Percentiles rank a stretch among this genome's conserved stretches.
These are phyloP conservation scores for Volucella inflata DNA, from an alignment of 2,888 invertebrate species.

Conservation along the genomic window DNA sequence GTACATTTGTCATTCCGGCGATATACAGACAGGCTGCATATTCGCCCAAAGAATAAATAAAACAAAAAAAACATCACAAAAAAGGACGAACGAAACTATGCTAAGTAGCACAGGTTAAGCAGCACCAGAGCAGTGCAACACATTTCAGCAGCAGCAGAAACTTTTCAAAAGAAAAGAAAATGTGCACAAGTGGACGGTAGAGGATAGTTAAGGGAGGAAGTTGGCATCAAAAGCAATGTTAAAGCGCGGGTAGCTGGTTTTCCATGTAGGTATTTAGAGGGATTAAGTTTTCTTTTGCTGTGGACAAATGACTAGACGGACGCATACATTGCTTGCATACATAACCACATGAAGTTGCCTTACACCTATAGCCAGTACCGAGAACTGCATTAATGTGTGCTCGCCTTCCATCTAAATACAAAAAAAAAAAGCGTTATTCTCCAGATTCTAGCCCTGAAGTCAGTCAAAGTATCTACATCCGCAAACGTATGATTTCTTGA, in stretches of 20 bases:
- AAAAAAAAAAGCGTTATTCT: constrained; percentile 58
- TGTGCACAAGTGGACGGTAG: constrained; percentile 33
- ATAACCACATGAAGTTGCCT: constrained; percentile 18
- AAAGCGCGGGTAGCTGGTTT: constrained; percentile 22
- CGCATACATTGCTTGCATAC: constrained; percentile 42
- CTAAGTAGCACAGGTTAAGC: constrained; percentile 22
- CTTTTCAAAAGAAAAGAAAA: constrained; percentile 51
- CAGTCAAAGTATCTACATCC: constrained; percentile 53
- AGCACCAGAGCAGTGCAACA: constrained; percentile 33
- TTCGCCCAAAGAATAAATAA: constrained; percentile 28
- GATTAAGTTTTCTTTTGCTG: constrained; percentile 64
- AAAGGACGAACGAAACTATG: constrained; percentile 51
- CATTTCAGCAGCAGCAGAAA: constrained; percentile 29
- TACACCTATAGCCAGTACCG: constrained; percentile 8
- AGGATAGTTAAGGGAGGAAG: neutral
- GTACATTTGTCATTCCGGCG: constrained; percentile 2
- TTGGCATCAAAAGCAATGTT: constrained; percentile 28
- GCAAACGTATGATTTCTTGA: constrained; percentile 55
- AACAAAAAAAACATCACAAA: constrained; percentile 38
- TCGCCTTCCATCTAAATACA: constrained; percentile 48
- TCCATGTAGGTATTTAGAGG: constrained; percentile 18
- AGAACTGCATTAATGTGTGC: constrained; percentile 51
- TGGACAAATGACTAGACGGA: constrained; percentile 70
- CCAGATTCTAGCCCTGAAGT: constrained; percentile 57
- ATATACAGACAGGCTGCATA: constrained; percentile 35